These are phyloP conservation scores for Pandion haliaetus DNA, from an alignment of 2,113 vertebrate species.

Conservation along the genomic window DNA sequence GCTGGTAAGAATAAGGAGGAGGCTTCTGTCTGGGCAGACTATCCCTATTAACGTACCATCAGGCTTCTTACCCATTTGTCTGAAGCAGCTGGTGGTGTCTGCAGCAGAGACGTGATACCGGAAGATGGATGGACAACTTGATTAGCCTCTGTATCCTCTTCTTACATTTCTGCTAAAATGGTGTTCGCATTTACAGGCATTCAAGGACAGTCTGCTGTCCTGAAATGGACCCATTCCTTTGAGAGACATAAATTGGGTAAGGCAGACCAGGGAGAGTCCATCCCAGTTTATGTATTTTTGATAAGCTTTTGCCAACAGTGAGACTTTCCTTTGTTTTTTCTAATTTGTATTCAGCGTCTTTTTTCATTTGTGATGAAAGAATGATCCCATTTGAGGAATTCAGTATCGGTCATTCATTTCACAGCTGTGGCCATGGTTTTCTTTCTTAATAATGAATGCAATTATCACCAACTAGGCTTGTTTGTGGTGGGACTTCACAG, in stretches of 20 bases:
- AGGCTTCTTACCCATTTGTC: not conserved
- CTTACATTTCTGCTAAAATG: not conserved
- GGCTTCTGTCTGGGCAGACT: not conserved
- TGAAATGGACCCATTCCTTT: not conserved
- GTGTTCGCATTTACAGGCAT: not conserved
- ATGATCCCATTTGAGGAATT: not conserved
- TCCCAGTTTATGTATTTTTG: not conserved
- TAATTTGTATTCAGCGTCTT: not conserved
- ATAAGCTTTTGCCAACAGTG: not conserved
- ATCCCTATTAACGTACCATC: not conserved
- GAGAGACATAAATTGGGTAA: not conserved
- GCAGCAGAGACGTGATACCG: not conserved
- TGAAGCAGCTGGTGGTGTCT: not conserved
- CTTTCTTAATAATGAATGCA: conserved; percentile 3
- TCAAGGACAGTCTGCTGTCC: not conserved
- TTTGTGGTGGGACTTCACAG: not conserved
- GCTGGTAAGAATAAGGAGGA: not conserved
- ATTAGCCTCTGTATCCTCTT: not conserved
- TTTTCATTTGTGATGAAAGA: conserved; percentile 3
- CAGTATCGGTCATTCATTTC: not conserved
- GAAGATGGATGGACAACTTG: not conserved
- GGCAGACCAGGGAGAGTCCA: not conserved
- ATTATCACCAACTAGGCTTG: not conserved
- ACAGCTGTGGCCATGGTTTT: not conserved
- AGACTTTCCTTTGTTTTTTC: not conserved